phyloP scores from a whole-genome alignment of 2,888 invertebrate species.

The Drosophila vallismaia region DNA sequence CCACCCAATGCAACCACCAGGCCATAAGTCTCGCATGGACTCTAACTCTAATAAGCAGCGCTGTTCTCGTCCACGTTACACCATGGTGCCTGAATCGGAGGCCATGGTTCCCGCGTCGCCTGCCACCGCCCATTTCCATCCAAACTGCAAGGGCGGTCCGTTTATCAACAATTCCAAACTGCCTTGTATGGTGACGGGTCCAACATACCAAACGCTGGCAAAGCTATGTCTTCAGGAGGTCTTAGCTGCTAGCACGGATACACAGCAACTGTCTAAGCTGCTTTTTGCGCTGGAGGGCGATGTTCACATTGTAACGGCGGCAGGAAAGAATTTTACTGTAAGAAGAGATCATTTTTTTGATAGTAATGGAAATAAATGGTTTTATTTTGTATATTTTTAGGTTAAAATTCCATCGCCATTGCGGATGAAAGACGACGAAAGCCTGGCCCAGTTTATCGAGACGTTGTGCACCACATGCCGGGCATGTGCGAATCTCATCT shows the following conservation, averaged over 20 bases:
- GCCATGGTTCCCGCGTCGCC: constrained; percentile 85
- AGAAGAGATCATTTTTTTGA: constrained; percentile 18
- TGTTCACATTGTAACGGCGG: constrained; percentile 83
- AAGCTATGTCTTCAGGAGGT: constrained; percentile 84
- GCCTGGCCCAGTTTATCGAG: constrained; percentile 82
- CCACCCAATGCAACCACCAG: constrained; percentile 96
- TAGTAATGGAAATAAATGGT: background rate
- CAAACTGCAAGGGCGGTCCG: constrained; percentile 85
- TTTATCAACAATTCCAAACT: constrained; percentile 84
- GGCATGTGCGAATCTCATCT: constrained; percentile 83
- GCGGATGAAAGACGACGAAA: constrained; percentile 82
- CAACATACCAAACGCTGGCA: constrained; percentile 83
- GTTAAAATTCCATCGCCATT: constrained; percentile 83
- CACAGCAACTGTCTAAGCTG: constrained; percentile 82
- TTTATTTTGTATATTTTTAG: constrained; percentile 28
- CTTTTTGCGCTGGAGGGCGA: constrained; percentile 83
- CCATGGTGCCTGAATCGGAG: constrained; percentile 85
- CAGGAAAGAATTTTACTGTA: constrained; percentile 84
- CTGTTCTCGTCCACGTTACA: constrained; percentile 85
- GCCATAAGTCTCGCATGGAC: constrained; percentile 91
- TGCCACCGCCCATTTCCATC: constrained; percentile 85
- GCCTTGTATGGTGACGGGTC: constrained; percentile 85
- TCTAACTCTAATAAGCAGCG: constrained; percentile 85
- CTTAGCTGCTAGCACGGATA: constrained; percentile 83
- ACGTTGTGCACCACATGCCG: constrained; percentile 83